Evolutionary conservation across 1,140 invertebrate species (phyloP).

Genomic region (Drosophila navojoa): DNA sequence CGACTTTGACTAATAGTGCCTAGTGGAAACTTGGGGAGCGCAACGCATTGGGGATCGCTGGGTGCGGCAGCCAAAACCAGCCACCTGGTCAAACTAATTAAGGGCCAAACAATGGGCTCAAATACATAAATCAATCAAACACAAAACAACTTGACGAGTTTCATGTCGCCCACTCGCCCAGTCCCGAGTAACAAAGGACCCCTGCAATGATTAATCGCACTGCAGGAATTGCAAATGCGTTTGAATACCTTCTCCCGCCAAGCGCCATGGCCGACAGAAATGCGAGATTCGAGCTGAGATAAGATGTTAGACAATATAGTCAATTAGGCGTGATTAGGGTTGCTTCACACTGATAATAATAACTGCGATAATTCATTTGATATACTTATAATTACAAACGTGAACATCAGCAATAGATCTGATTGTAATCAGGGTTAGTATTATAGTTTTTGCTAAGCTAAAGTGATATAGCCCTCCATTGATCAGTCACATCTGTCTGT

Average conservation of each 20-base stretch:
- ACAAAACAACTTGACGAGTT: conserved; percentile 77
- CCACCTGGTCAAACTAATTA: conserved; percentile 79
- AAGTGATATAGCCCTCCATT: no score
- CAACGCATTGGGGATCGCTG: conserved; percentile 4
- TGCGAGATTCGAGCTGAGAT: no score
- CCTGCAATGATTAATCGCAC: conserved; percentile 74
- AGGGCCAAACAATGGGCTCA: conserved; percentile 72
- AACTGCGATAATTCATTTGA: no score
- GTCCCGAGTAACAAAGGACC: conserved; percentile 17
- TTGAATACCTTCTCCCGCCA: conserved; percentile 57
- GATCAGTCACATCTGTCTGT: background rate
- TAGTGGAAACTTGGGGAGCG: conserved; percentile 12
- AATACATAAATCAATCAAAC: conserved; percentile 77
- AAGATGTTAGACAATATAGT: no score
- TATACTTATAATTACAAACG: no score
- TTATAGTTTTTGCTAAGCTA: no score
- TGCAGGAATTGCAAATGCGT: conserved; percentile 48
- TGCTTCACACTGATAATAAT: no score
- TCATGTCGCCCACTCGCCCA: conserved; percentile 18
- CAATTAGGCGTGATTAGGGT: no score
- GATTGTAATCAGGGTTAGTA: no score
- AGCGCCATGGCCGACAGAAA: no score
- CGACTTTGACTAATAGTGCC: conserved; percentile 69
- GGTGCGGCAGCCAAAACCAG: conserved; percentile 16
- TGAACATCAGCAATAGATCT: no score